These are phyloP conservation scores for Callyntrura sp. DNA, from an alignment of 2,888 invertebrate genomes.

Conservation along the genomic window DNA sequence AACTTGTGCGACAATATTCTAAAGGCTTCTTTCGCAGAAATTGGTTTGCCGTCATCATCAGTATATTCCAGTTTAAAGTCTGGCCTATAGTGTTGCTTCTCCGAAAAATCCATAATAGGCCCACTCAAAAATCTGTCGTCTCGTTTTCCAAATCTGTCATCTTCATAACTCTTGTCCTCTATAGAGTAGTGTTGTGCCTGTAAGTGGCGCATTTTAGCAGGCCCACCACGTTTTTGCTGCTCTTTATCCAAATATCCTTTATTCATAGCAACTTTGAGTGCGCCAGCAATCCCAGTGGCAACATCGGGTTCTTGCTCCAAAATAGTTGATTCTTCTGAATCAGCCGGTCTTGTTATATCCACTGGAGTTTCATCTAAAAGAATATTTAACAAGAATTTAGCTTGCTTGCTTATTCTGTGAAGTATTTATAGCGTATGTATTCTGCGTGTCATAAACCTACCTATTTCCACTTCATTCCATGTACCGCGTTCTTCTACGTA, in stretches of 20 bases:
- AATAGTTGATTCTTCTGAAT: slow-evolving; percentile 88
- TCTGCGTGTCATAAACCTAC: slow-evolving; percentile 84
- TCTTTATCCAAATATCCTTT: slow-evolving; percentile 97
- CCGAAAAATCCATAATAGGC: slow-evolving; percentile 96
- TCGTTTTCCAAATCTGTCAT: slow-evolving; percentile 91
- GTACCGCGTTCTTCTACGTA: slow-evolving; percentile 88
- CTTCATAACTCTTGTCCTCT: slow-evolving; percentile 91
- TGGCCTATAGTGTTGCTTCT: slow-evolving; percentile 95
- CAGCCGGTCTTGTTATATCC: slow-evolving; percentile 86
- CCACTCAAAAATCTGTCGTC: slow-evolving; percentile 89
- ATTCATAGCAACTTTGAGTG: slow-evolving; percentile 94
- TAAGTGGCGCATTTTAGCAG: slow-evolving; percentile 91
- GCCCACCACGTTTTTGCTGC: slow-evolving; percentile 88
- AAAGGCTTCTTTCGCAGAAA: slow-evolving; percentile 98
- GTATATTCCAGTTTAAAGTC: slow-evolving; percentile 98
- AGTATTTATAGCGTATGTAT: neutral
- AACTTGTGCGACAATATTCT: slow-evolving; percentile 96
- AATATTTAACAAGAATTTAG: slow-evolving; percentile 5
- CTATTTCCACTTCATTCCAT: slow-evolving; percentile 93
- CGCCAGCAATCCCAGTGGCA: slow-evolving; percentile 96
- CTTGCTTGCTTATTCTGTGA: neutral
- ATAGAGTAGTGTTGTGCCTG: slow-evolving; percentile 92
- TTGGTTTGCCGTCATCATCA: slow-evolving; percentile 96
- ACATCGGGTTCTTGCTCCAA: slow-evolving; percentile 97
- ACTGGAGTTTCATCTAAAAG: slow-evolving; percentile 85